These are phyloP conservation scores for Hippocampus mohnikei DNA, from an alignment of 2,113 vertebrate genomes.

Conservation along the genomic window DNA sequence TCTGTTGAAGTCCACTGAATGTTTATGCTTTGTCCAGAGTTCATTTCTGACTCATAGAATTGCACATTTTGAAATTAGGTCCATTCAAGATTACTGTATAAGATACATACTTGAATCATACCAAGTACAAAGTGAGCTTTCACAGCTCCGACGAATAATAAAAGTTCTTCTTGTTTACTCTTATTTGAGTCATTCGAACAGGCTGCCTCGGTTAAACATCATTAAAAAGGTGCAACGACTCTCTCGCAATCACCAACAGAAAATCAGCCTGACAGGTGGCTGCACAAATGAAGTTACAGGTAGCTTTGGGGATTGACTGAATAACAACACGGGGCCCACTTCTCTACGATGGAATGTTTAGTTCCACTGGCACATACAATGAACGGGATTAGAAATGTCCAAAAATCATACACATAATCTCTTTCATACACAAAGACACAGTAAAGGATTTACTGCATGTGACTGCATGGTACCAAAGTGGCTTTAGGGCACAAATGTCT, in stretches of 20 bases:
- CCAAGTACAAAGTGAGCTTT: not conserved
- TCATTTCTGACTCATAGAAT: too few species aligned
- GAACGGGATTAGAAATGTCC: conserved; percentile 15
- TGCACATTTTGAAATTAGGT: too few species aligned
- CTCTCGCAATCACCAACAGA: not conserved
- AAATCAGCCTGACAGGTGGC: not conserved
- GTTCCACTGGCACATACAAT: conserved; percentile 9
- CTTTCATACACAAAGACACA: conserved; percentile 5
- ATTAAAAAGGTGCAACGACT: not conserved
- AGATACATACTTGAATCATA: too few species aligned
- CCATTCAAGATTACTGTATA: too few species aligned
- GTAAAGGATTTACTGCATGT: conserved; percentile 20
- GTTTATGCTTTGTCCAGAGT: too few species aligned
- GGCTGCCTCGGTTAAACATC: not conserved
- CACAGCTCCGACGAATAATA: too few species aligned
- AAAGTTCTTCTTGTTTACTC: too few species aligned
- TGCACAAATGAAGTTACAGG: not conserved
- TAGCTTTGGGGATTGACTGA: not conserved
- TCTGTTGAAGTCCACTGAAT: too few species aligned
- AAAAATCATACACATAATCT: not conserved
- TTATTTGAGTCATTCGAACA: not conserved
- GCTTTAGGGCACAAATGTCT: not conserved
- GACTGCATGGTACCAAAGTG: conserved; percentile 2
- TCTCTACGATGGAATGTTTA: conserved; percentile 30
- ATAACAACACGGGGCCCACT: not conserved